Conservation (phyloP, 2,113 vertebrate species). For the Eulemur macaco region DNA sequence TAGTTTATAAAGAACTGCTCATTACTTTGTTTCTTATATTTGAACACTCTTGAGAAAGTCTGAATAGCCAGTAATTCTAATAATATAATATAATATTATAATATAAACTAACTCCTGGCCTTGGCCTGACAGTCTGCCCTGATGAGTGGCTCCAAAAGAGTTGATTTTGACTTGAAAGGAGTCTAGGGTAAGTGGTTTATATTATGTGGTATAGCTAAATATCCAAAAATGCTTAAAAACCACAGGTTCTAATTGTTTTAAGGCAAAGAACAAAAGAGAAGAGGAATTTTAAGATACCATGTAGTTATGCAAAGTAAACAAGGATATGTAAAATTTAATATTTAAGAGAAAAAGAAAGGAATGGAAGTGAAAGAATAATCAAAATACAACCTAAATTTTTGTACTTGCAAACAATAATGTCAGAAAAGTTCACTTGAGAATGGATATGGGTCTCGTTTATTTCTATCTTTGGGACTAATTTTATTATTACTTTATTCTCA, state of each 20-base stretch:
- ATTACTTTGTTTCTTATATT: neutral
- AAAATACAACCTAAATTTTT: constrained; percentile 12
- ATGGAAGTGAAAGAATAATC: neutral
- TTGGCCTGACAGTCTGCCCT: neutral
- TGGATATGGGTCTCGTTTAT: neutral
- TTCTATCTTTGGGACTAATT: neutral
- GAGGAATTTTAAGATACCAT: neutral
- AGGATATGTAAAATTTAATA: neutral
- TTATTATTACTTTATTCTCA: neutral
- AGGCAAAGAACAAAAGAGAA: neutral
- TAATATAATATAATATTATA: too few species aligned
- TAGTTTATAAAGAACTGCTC: neutral
- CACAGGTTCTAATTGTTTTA: neutral
- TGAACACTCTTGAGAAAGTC: neutral
- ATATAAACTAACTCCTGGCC: neutral
- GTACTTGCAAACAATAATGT: neutral
- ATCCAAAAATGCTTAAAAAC: neutral
- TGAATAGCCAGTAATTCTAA: neutral
- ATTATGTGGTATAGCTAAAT: neutral
- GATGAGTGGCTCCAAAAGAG: neutral
- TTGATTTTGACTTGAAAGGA: neutral
- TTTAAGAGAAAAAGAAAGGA: neutral
- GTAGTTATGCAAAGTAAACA: neutral
- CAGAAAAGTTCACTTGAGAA: neutral
- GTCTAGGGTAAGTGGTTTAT: neutral